These are phyloP conservation scores for Tineola bisselliella DNA, from an alignment of 2,888 invertebrate species.

Conservation along the genomic window DNA sequence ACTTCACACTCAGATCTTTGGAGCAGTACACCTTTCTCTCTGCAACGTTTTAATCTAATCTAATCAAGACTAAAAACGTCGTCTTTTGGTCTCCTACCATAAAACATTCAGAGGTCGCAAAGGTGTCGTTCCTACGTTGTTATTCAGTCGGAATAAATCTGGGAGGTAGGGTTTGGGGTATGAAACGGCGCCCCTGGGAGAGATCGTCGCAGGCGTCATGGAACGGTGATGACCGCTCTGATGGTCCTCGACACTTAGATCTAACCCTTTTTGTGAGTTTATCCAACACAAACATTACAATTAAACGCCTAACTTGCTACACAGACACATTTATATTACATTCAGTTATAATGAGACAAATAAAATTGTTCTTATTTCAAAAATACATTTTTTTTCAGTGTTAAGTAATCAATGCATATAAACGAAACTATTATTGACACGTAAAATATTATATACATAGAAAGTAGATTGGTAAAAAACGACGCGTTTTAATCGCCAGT, in stretches of 20 bases:
- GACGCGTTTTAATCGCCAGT: conserved; percentile 27
- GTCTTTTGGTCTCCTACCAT: conserved; percentile 36
- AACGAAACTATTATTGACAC: no score
- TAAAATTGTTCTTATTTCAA: no score
- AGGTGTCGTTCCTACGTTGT: conserved; percentile 47
- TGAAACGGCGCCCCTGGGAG: conserved; percentile 52
- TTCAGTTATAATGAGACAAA: no score
- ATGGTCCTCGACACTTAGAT: conserved; percentile 56
- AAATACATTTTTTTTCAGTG: no score
- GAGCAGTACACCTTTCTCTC: neutral
- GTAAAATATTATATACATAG: no score
- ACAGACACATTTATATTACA: neutral
- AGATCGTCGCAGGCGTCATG: conserved; percentile 38
- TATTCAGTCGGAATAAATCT: conserved; percentile 61
- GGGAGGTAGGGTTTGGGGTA: conserved; percentile 38
- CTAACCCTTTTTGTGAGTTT: conserved; percentile 34
- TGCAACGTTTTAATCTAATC: conserved; percentile 25
- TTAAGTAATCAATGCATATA: no score
- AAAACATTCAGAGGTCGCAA: conserved; percentile 45
- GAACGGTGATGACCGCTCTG: conserved; percentile 52
- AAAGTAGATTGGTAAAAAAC: neutral
- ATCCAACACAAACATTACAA: neutral
- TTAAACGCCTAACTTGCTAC: neutral
- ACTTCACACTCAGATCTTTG: conserved; percentile 7
- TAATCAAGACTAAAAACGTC: conserved; percentile 47